Evolutionary conservation across 2,888 invertebrate species (phyloP), one percentile per base, ranked within the genome.

Genomic region (Rugalucina vietnamica): DNA sequence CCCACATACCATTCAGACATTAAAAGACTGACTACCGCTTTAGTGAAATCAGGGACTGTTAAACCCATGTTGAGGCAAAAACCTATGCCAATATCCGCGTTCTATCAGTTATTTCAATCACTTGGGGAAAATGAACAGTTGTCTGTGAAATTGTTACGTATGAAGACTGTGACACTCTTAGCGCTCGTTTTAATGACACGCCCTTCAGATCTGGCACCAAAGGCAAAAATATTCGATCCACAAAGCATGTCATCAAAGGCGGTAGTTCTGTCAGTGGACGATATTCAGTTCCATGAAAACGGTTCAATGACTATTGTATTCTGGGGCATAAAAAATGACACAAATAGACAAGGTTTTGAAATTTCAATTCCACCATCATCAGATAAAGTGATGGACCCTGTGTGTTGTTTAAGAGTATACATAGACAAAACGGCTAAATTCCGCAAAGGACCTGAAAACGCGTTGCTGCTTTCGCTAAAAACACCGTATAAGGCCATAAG

Each of bases 321-420:
- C 24, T 76, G 54, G 76, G 54, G 29, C 57, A 76, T n/a, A n/a
- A 76, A 76, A 54, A 74, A 74, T 29, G 74, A 74, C 34, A 74
- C 74, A 27, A 36, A 39, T 18, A 74, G 74, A 54, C 74, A 74
- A 74, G 74, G 73, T 3, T 74, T 74, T 74, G 43, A 14, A 21
- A 50, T 74, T n/a, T n/a, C 36, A 21, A 54, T 74, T 49, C 74
- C 74, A 5, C 29, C 14, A 18, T 29, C 14, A 29, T 5, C 27
- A 1, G 54, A 74, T 50, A 14, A 2, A 5, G 18, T 34, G 18
- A 29, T n/a, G 49, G 57, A 76, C 29, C 76, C 54, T 37, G 76
- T 60, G 12, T 10, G 3, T 21, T 76, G 76, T 14, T 57, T 76
- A 18, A 72, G 24, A 24, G n/a, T n/a, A n/a, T 65, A 18, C 72